These are phyloP conservation scores for Barypeithes pellucidus DNA, from an alignment of 2,888 invertebrate species.

Conservation along the genomic window DNA sequence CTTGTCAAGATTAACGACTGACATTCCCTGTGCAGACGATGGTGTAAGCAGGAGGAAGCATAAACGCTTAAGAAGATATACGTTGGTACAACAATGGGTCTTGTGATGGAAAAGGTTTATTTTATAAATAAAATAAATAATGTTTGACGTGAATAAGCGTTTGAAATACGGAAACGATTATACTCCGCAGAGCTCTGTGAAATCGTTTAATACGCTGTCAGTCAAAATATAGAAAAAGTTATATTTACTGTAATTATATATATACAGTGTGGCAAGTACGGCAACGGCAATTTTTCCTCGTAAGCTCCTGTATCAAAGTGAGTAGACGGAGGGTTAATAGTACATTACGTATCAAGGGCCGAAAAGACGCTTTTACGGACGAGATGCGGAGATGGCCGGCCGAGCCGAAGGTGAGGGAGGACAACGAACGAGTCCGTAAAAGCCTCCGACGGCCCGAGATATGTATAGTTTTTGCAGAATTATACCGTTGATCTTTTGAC, in stretches of 20 bases:
- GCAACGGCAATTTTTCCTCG: too few relatives aligned
- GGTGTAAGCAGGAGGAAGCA: constrained; percentile 35
- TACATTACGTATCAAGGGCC: too few relatives aligned
- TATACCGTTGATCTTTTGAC: too few relatives aligned
- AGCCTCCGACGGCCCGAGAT: too few relatives aligned
- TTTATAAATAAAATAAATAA: constrained; percentile 23
- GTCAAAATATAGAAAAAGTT: neutral
- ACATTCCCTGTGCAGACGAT: constrained; percentile 1
- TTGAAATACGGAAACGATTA: constrained; percentile 17
- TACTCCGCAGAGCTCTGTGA: neutral
- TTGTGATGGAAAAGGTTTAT: constrained; percentile 30
- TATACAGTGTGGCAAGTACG: too few relatives aligned
- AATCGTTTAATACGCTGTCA: constrained; percentile 6
- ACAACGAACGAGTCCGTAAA: too few relatives aligned
- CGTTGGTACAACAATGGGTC: constrained; percentile 37
- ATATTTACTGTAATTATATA: neutral
- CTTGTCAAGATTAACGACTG: neutral
- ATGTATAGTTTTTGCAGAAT: too few relatives aligned
- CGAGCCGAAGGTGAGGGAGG: too few relatives aligned
- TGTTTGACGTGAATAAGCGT: constrained; percentile 7
- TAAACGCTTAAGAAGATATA: constrained; percentile 38
- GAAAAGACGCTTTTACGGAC: too few relatives aligned
- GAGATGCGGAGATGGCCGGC: too few relatives aligned
- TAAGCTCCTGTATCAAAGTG: too few relatives aligned
- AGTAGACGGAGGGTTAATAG: too few relatives aligned